Base-by-base conservation (phyloP, 2,113 vertebrate genomes). In the Felis chaus region DNA sequence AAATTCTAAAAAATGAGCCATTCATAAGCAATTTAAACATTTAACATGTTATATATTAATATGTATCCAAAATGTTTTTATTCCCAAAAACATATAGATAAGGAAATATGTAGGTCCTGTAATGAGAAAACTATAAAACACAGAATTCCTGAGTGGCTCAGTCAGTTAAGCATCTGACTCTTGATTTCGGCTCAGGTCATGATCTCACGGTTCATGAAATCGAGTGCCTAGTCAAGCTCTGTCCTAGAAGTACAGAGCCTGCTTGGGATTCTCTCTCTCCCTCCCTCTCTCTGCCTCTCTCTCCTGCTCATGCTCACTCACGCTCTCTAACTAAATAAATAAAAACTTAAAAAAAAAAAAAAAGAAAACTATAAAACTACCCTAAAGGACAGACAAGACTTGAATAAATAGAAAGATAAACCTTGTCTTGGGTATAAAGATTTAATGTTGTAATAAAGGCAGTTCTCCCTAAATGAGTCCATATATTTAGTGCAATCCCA, bases 11-110 rank as follows among this genome's bases (percentile, higher is more conserved):
- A 71, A 84, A 61, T 57, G 33, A 73, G 16, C 4, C 48, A 90
- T 85, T 69, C 19, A 9, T 13, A 73, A 90, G 19, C 31, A 79
- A 87, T 87, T 85, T 89, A 95, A 71, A 69, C 6, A 65, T 63
- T 53, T 86, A 87, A 7, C 31, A 93, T 39, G 3, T 82, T 71
- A 55, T n/a, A 87, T 68, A 48, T 66, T 66, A 81, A 82, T n/a
- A 85, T 23, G 50, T 33, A 79, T 95, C 87, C 76, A 4, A 74
- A 90, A 80, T n/a, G 45, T 80, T 80, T 93, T 86, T 84, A 90
- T 65, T 93, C 23, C 48, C 16, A 18, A 91, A 97, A 89, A 25
- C 73, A 61, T 29, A 61, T 23, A 65, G 3, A 45, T 69, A 41
- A 92, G 74, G 31, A 85, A 89, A 86, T 78, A 18, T 53, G 2